phyloP scores from a whole-genome alignment of 2,888 invertebrate genomes.

The Tipula lateralis region DNA sequence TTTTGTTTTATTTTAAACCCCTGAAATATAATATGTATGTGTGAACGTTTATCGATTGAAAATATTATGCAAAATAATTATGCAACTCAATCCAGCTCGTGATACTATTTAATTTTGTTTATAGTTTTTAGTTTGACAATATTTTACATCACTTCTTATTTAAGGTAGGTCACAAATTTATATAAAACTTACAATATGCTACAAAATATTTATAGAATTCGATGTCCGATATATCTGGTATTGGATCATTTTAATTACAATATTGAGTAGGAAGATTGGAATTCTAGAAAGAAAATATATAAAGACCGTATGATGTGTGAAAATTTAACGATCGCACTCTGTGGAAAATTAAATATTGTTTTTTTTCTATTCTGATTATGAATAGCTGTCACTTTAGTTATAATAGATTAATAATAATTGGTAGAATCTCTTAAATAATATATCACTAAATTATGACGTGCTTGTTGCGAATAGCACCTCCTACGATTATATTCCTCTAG shows the following conservation, averaged over 20 bases:
- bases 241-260: background rate
- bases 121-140: background rate
- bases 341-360: background rate
- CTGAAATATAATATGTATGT: background rate
- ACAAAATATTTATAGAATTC: background rate
- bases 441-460: no score
- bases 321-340: background rate
- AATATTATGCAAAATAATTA: no score
- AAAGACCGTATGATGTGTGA: background rate
- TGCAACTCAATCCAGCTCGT: background rate
- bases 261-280: background rate
- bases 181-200: background rate
- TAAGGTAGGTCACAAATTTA: background rate
- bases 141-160: no score
- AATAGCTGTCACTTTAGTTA: background rate
- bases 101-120: background rate
- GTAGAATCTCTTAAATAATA: no score
- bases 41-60: background rate
- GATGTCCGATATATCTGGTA: background rate
- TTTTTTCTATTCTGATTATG: background rate
- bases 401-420: background rate
- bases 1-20: background rate
- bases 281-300: background rate
- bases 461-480: no score
- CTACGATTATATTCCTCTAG: no score